These are phyloP conservation scores for Mactra quadrangularis DNA, from an alignment of 1,140 invertebrate genomes.

Conservation along the genomic window DNA sequence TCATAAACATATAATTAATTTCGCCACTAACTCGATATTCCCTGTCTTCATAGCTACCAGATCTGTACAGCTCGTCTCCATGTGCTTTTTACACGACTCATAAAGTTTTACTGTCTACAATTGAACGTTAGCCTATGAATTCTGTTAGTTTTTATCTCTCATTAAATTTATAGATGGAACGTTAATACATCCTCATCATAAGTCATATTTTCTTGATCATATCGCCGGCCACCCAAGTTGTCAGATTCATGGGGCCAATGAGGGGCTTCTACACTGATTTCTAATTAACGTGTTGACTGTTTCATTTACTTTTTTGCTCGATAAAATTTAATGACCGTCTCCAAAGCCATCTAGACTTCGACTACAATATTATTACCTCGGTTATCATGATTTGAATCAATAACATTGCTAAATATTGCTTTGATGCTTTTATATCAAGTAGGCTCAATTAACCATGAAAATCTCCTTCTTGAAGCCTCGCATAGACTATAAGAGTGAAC, in stretches of 20 bases:
- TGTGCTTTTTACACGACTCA: constrained; percentile 22
- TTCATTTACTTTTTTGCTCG: constrained; percentile 59
- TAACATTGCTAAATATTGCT: constrained; percentile 37
- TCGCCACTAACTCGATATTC: constrained; percentile 38
- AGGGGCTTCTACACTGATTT: constrained; percentile 35
- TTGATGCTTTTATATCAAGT: constrained; percentile 38
- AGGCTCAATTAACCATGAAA: constrained; percentile 49
- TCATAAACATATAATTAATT: constrained; percentile 57
- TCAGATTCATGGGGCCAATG: constrained; percentile 9
- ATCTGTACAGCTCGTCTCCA: constrained; percentile 26
- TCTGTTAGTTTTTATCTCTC: constrained; percentile 53
- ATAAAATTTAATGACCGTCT: constrained; percentile 59
- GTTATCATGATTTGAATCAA: constrained; percentile 57
- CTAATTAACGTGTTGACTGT: constrained; percentile 53
- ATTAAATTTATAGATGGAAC: constrained; percentile 62
- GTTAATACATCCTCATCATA: constrained; percentile 62
- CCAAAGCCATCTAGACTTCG: constrained; percentile 54
- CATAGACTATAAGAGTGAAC: constrained; percentile 11
- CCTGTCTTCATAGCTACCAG: constrained; percentile 14
- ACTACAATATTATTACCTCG: constrained; percentile 27
- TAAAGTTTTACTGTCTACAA: constrained; percentile 57
- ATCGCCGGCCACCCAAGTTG: constrained; percentile 61
- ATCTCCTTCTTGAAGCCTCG: constrained; percentile 32
- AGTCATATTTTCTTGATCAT: constrained; percentile 62
- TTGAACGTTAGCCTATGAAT: constrained; percentile 23